A percentile compares a stretch with the other conserved stretches of the same genome.
phyloP scores from a whole-genome alignment of 2,888 invertebrate genomes.

The Cantharis nigra region DNA sequence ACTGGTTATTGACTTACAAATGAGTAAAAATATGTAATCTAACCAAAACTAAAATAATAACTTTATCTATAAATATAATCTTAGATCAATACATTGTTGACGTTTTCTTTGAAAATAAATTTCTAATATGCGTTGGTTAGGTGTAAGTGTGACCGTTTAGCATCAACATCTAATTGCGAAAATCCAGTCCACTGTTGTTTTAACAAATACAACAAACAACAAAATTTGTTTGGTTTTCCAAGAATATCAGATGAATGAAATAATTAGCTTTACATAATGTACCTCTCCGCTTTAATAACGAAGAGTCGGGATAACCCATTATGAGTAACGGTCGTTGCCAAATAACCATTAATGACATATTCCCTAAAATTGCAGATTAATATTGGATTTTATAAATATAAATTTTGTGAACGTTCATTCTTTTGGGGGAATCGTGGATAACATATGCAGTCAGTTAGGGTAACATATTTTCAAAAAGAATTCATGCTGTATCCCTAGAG shows the following conservation, averaged over 20 bases:
- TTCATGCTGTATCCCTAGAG: slow-evolving; percentile 20
- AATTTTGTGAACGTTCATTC: slow-evolving; percentile 37
- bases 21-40: background rate
- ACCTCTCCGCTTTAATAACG: background rate
- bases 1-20: background rate
- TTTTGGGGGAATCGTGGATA: slow-evolving; percentile 31
- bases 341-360: slow-evolving; percentile 35
- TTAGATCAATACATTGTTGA: background rate
- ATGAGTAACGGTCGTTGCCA: slow-evolving; percentile 15
- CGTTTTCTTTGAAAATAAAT: background rate
- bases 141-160: no score
- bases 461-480: slow-evolving; percentile 24
- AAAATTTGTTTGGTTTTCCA: background rate
- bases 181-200: background rate
- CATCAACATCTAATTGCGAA: background rate
- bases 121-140: background rate
- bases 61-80: background rate
- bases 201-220: background rate
- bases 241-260: background rate
- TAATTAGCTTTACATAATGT: background rate
- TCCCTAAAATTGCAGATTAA: slow-evolving; percentile 37
- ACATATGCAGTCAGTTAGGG: slow-evolving; percentile 34
- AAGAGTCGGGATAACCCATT: background rate
- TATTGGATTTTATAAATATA: slow-evolving; percentile 39
- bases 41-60: background rate